A percentile compares a stretch with the other conserved stretches of the same genome.
phyloP scores from a whole-genome alignment of 1,140 invertebrate species.

The Schlechtendalia chinensis region DNA sequence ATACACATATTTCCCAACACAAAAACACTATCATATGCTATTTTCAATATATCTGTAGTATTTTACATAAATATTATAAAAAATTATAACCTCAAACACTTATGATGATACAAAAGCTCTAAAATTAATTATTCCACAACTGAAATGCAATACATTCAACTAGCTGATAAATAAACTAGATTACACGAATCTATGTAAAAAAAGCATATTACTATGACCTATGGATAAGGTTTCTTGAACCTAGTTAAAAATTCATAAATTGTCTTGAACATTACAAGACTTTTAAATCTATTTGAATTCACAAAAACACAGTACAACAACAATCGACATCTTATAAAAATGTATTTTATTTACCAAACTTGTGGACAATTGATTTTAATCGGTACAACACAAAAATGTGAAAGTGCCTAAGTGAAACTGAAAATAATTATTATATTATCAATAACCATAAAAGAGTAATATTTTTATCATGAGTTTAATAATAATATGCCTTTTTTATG shows the following conservation, averaged over 20 bases:
- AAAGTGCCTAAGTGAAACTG: not conserved
- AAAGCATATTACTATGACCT: constrained; percentile 32
- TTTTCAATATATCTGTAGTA: too few relatives aligned
- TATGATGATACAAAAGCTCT: not conserved
- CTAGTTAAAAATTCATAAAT: constrained; percentile 44
- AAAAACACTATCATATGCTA: too few relatives aligned
- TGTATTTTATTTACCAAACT: not conserved
- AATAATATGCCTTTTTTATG: too few relatives aligned
- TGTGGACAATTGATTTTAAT: not conserved
- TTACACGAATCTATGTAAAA: not conserved
- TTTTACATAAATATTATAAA: too few relatives aligned
- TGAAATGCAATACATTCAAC: not conserved
- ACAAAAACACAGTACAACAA: too few relatives aligned
- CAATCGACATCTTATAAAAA: too few relatives aligned
- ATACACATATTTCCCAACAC: too few relatives aligned
- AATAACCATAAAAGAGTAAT: not conserved
- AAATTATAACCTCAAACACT: not conserved
- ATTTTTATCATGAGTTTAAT: not conserved
- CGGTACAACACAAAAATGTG: not conserved
- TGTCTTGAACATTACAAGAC: not conserved
- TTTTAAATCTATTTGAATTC: not conserved
- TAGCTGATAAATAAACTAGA: constrained; percentile 19
- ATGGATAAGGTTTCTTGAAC: constrained; percentile 46
- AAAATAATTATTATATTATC: constrained; percentile 1
- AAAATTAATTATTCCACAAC: not conserved